Evolutionary conservation across 2,113 vertebrate genomes (phyloP), one percentile per base, ranked within the genome.

Genomic region (Leptocoma aspasia): DNA sequence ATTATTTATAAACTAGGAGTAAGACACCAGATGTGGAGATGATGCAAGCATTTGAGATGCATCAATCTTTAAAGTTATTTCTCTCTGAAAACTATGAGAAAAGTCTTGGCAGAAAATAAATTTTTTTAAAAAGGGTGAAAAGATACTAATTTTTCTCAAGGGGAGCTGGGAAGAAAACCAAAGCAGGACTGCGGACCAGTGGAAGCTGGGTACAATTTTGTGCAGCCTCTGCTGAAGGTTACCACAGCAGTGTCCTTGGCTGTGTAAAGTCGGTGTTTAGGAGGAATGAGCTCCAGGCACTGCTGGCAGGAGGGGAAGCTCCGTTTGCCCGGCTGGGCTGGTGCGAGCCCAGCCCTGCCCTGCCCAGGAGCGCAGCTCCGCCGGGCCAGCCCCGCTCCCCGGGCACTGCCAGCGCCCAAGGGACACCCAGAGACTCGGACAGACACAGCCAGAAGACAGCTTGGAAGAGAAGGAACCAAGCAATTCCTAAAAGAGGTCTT

Each of bases 241-340:
- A 57, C 11, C 37, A 22, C 44, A 63, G 31, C 42, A 71, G 18
- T 0, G 4, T 28, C n/a, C 52, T 28, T 57, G 3, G 0, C 56
- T 53, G 35, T 4, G 4, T 5, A 16, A 56, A 78, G 44, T 18
- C 50, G 20, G 28, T 2, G 2, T 30, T 66, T 10, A 14, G 0
- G 3, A 78, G 50, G 28, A 35, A 30, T 0, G 13, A 28, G 35
- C 20, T 66, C 3, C 53, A 7, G 56, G 52, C 63, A 50, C 15
- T 4, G 23, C 11, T 17, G 63, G 10, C 33, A 20, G 57, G 30
- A 59, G 76, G 35, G 24, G 13, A 45, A 73, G 57, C 22, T 35
- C n/a, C 20, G 52, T 50, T 15, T 2, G 19, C 35, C 28, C 5
- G 2, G 18, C 8, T 3, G 53, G 76, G 39, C 20, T 37, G 8